phyloP scores from a whole-genome alignment of 2,797 vertebrate species.

The Thamnophis elegans region DNA sequence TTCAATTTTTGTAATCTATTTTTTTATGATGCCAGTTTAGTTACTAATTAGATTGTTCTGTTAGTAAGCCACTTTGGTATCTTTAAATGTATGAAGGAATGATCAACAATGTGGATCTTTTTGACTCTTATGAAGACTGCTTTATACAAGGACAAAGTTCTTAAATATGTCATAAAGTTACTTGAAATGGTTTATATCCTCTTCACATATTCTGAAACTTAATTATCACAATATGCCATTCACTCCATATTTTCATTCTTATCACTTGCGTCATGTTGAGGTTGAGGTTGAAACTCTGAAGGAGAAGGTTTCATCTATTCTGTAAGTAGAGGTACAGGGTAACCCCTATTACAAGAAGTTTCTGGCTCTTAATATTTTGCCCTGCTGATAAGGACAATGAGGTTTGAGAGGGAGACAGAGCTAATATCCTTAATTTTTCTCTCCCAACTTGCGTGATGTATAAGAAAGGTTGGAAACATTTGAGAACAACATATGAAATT shows the following conservation, averaged over 20 bases:
- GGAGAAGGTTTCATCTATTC: not conserved
- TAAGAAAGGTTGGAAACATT: not conserved
- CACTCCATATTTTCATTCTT: not conserved
- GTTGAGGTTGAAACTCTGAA: not conserved
- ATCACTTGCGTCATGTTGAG: not conserved
- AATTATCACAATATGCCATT: not conserved
- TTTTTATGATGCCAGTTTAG: not conserved
- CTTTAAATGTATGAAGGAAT: not conserved
- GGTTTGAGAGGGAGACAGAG: not conserved
- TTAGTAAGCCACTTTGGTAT: not conserved
- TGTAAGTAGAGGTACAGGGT: not conserved
- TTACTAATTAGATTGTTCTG: not conserved
- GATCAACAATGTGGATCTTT: not conserved
- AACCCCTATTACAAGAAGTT: not conserved
- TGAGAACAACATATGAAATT: not conserved
- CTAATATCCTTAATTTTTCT: not conserved
- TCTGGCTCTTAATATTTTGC: not conserved
- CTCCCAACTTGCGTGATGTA: not conserved
- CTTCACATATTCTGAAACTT: not conserved
- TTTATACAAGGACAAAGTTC: not conserved
- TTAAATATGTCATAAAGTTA: not conserved
- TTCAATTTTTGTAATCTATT: not conserved
- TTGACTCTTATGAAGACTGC: not conserved
- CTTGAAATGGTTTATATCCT: not conserved
- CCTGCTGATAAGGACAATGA: not conserved